These are phyloP conservation scores for Platycercus adscitus DNA, from an alignment of 2,113 vertebrate species.

Conservation along the genomic window DNA sequence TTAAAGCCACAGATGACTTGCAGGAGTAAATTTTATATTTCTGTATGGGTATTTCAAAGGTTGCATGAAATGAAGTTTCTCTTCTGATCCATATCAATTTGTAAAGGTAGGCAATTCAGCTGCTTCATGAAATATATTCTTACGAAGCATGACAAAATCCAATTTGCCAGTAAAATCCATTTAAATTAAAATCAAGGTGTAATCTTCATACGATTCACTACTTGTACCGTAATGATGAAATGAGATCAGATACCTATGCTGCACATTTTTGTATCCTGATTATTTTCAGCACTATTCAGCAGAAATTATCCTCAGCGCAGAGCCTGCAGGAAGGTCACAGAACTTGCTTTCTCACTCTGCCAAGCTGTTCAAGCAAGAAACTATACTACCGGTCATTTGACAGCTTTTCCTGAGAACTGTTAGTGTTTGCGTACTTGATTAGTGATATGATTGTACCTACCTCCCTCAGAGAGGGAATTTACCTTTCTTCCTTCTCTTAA, in stretches of 20 bases:
- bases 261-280: conserved; percentile 33
- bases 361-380: background rate
- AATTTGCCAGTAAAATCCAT: conserved; percentile 77
- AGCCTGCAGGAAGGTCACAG: background rate
- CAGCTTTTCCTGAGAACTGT: background rate
- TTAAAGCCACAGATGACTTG: conserved; percentile 49
- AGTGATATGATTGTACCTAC: background rate
- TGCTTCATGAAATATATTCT: conserved; percentile 69
- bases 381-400: background rate
- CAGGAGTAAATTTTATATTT: conserved; percentile 71
- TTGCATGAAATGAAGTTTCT: conserved; percentile 77
- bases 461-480: background rate
- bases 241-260: conserved; percentile 40
- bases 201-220: conserved; percentile 54
- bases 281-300: conserved; percentile 44
- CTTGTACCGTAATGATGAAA: conserved; percentile 57
- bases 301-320: conserved; percentile 35
- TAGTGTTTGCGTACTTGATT: background rate
- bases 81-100: conserved; percentile 76
- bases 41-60: conserved; percentile 70
- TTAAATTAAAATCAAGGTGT: conserved; percentile 80
- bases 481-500: background rate
- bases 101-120: conserved; percentile 70
- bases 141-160: conserved; percentile 77
- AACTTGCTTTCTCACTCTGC: background rate